Conservation (phyloP, 2,797 vertebrate genomes). For the Sitta carolinensis region DNA sequence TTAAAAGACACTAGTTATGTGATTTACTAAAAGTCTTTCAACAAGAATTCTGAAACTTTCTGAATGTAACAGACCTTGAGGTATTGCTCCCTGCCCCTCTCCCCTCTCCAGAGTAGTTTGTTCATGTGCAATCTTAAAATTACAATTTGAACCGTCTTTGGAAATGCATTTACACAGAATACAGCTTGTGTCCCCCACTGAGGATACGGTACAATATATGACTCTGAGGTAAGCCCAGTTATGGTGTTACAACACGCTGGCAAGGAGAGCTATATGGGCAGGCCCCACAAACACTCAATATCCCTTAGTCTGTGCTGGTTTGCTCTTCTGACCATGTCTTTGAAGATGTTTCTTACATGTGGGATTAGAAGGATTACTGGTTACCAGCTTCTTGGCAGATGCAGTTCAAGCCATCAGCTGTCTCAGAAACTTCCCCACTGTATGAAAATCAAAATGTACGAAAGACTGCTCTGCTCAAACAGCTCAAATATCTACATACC, state of each 20-base stretch:
- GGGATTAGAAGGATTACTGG: background rate
- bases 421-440: background rate
- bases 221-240: background rate
- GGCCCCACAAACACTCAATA: background rate
- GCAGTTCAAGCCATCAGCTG: background rate
- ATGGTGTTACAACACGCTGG: background rate
- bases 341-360: background rate
- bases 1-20: background rate
- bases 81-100: background rate
- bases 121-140: background rate
- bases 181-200: background rate
- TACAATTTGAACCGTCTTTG: background rate
- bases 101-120: background rate
- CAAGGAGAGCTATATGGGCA: background rate
- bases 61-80: background rate
- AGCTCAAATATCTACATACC: background rate
- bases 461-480: background rate
- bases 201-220: rapidly evolving
- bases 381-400: background rate
- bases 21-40: background rate
- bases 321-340: background rate
- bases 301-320: background rate
- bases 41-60: background rate
- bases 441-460: background rate
- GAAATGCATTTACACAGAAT: background rate